Evolutionary conservation across 2,797 vertebrate species (phyloP).

Genomic region (Scolopax rusticola): DNA sequence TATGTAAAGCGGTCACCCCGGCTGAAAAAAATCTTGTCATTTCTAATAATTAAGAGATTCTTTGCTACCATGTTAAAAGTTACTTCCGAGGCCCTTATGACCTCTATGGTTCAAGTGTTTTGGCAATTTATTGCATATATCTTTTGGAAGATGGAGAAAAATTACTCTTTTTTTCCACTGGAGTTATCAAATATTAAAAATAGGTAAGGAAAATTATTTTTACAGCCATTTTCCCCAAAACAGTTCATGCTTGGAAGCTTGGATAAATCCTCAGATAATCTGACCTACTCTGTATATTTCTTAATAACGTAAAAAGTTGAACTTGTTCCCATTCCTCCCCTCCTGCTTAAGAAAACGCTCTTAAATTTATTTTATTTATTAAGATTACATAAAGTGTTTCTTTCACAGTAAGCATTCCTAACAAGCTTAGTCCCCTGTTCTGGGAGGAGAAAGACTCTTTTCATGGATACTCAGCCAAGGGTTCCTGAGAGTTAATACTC

Average conservation of each 20-base stretch:
- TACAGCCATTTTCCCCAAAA: constrained; percentile 26
- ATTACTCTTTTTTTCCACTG: background rate
- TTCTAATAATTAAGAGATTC: background rate
- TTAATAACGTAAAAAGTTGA: constrained; percentile 68
- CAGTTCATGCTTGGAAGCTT: background rate
- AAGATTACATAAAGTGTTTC: constrained; percentile 77
- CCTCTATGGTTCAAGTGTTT: background rate
- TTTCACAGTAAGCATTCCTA: constrained; percentile 76
- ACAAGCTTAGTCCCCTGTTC: constrained; percentile 64
- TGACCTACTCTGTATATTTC: constrained; percentile 24
- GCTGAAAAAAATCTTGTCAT: background rate
- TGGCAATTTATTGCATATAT: background rate
- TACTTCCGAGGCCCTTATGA: background rate
- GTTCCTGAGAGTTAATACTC: constrained; percentile 82
- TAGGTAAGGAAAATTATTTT: constrained; percentile 40
- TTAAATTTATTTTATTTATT: constrained; percentile 75
- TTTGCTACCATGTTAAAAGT: background rate
- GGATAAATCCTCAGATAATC: constrained; percentile 31
- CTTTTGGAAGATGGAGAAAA: background rate
- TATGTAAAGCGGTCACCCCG: background rate
- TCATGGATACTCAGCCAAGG: constrained; percentile 79
- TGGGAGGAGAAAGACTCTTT: constrained; percentile 76
- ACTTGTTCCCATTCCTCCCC: constrained; percentile 49
- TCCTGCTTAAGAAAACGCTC: constrained; percentile 65
- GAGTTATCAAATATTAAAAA: constrained; percentile 57